Conservation (phyloP, 2,113 vertebrate species). For the Centropristis striata region DNA sequence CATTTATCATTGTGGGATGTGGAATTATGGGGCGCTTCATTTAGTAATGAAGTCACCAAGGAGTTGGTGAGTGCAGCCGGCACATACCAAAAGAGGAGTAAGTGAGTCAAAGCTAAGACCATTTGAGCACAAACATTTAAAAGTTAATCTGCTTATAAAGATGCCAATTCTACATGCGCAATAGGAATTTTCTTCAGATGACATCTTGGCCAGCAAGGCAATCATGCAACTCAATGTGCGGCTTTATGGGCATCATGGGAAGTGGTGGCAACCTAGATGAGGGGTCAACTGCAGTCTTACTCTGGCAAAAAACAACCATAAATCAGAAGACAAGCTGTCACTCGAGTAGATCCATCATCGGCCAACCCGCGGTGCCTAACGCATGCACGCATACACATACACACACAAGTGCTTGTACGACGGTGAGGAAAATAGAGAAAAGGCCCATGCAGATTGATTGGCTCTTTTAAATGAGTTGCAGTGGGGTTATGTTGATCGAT, state of each 20-base stretch:
- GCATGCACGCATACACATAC: not conserved
- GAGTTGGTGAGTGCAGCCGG: constrained; percentile 35
- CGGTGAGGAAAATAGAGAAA: constrained; percentile 18
- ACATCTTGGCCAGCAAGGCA: constrained; percentile 4
- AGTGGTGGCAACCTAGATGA: constrained; percentile 29
- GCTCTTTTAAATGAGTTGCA: constrained; percentile 72
- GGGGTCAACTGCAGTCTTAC: constrained; percentile 56
- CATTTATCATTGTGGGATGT: constrained; percentile 49
- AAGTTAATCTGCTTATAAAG: constrained; percentile 6
- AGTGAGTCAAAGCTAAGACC: constrained; percentile 43
- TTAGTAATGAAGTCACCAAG: constrained; percentile 72
- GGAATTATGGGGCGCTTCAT: constrained; percentile 64
- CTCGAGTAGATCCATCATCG: constrained; percentile 67
- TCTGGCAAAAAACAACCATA: constrained; percentile 63
- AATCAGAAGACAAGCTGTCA: constrained; percentile 68
- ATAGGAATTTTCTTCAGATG: not conserved
- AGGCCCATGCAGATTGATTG: constrained; percentile 72
- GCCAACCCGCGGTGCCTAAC: constrained; percentile 11
- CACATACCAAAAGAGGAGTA: constrained; percentile 13
- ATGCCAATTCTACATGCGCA: not conserved
- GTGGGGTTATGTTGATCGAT: constrained; percentile 75
- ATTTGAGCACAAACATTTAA: constrained; percentile 1
- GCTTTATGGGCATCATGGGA: constrained; percentile 46
- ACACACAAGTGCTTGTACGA: constrained; percentile 4
- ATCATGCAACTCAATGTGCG: constrained; percentile 9